phyloP scores from a whole-genome alignment of 1,140 invertebrate species.

The Tyrophagus putrescentiae region DNA sequence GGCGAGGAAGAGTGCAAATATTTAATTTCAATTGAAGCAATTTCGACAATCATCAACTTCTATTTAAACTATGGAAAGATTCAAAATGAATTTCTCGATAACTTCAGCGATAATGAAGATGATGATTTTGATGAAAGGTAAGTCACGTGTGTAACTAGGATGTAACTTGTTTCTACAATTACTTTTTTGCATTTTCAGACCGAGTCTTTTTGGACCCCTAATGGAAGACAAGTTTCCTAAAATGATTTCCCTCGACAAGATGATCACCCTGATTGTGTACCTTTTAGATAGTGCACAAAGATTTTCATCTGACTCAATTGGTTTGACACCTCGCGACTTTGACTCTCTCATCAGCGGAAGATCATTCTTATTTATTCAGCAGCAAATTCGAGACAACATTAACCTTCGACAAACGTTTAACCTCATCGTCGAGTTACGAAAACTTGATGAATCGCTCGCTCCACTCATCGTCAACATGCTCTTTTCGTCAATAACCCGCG shows the following conservation, averaged over 20 bases:
- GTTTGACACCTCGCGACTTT: constrained; percentile 59
- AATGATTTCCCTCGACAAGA: constrained; percentile 81
- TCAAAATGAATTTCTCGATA: constrained; percentile 30
- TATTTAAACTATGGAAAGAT: constrained; percentile 55
- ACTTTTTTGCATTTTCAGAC: not conserved
- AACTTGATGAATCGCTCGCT: constrained; percentile 72
- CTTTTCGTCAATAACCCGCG: constrained; percentile 71
- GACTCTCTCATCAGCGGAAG: constrained; percentile 68
- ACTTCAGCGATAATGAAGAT: constrained; percentile 51
- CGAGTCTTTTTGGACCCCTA: not conserved
- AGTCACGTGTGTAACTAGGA: not conserved
- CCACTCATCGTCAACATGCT: constrained; percentile 65
- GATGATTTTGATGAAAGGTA: constrained; percentile 54
- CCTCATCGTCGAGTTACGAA: constrained; percentile 73
- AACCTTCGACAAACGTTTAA: constrained; percentile 80
- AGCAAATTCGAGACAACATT: constrained; percentile 80
- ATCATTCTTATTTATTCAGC: constrained; percentile 77
- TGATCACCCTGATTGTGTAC: constrained; percentile 73
- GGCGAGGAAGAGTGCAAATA: constrained; percentile 80
- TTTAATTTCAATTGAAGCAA: constrained; percentile 65
- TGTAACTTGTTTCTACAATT: not conserved
- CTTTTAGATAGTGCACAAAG: constrained; percentile 71
- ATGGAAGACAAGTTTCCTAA: constrained; percentile 40
- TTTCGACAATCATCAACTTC: constrained; percentile 75
- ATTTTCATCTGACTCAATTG: constrained; percentile 46